These are phyloP conservation scores for Arenicola marina DNA, from an alignment of 2,888 invertebrate species.

Conservation along the genomic window DNA sequence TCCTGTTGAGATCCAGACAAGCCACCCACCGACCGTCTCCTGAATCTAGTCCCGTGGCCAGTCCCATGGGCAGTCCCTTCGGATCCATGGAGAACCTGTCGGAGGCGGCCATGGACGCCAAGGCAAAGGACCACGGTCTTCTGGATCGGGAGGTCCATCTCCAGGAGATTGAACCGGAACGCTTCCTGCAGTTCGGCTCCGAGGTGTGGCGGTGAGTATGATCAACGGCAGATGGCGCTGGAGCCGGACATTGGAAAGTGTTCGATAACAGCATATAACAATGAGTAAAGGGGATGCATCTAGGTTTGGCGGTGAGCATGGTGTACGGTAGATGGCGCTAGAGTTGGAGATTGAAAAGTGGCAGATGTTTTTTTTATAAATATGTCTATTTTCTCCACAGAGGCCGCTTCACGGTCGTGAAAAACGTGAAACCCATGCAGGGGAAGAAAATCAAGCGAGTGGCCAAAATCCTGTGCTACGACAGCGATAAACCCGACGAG, in stretches of 20 bases:
- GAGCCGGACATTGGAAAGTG: too few relatives aligned
- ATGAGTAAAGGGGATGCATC: too few relatives aligned
- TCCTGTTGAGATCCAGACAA: constrained; percentile 34
- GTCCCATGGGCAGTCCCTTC: constrained; percentile 10
- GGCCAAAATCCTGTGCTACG: constrained; percentile 72
- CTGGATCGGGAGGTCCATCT: constrained; percentile 32
- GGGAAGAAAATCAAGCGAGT: constrained; percentile 74
- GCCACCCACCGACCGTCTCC: constrained; percentile 36
- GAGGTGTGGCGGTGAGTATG: constrained; percentile 36
- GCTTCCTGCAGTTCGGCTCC: constrained; percentile 27
- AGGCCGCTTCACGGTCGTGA: constrained; percentile 83
- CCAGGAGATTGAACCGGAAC: constrained; percentile 32
- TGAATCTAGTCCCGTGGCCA: constrained; percentile 26
- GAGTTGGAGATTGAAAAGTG: too few relatives aligned
- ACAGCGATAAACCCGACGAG: constrained; percentile 55
- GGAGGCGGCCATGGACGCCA: constrained; percentile 9
- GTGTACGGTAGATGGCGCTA: too few relatives aligned
- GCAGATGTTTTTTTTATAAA: too few relatives aligned
- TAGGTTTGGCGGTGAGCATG: too few relatives aligned
- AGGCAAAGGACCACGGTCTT: constrained; percentile 17
- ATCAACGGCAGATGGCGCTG: too few relatives aligned
- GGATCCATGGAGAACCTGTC: constrained; percentile 16
- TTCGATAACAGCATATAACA: too few relatives aligned
- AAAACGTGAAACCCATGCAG: constrained; percentile 25
- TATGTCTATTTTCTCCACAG: constrained; percentile 58